phyloP scores from a whole-genome alignment of 2,888 invertebrate species.

The Tipula lateralis region DNA sequence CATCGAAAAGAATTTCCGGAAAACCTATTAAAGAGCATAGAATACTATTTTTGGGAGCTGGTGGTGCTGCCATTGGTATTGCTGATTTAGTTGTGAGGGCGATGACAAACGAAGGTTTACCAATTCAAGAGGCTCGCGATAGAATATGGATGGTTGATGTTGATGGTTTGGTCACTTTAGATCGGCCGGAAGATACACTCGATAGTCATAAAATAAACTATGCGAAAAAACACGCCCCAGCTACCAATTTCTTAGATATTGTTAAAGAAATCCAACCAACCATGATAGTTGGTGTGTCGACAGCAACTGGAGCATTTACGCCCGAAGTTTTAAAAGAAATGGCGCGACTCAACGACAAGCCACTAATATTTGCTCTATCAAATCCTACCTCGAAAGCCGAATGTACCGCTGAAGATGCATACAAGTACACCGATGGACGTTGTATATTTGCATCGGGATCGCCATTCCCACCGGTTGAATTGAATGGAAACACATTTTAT shows the following conservation, averaged over 20 bases:
- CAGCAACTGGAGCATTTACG: constrained; percentile 86
- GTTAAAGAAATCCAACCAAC: constrained; percentile 82
- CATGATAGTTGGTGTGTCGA: constrained; percentile 83
- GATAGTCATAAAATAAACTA: constrained; percentile 67
- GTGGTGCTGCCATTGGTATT: constrained; percentile 90
- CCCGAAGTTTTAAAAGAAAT: constrained; percentile 78
- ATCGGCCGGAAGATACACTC: constrained; percentile 58
- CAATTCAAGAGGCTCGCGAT: constrained; percentile 67
- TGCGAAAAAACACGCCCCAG: constrained; percentile 72
- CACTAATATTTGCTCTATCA: constrained; percentile 93
- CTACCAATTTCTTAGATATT: constrained; percentile 72
- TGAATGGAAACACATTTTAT: constrained; percentile 71
- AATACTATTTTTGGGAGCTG: constrained; percentile 86
- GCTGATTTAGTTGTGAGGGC: constrained; percentile 85
- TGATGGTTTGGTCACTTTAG: constrained; percentile 77
- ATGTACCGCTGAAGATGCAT: constrained; percentile 95
- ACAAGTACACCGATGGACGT: constrained; percentile 81
- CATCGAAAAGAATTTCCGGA: constrained; percentile 49
- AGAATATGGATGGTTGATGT: constrained; percentile 95
- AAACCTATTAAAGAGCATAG: constrained; percentile 79
- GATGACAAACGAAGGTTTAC: constrained; percentile 68
- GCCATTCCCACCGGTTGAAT: constrained; percentile 82
- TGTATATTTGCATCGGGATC: constrained; percentile 94
- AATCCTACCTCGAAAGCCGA: constrained; percentile 98
- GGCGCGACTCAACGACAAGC: constrained; percentile 79